Evolutionary conservation across 2,888 invertebrate genomes (phyloP), one percentile per base, ranked within the genome.

Genomic region (Athetis lepigone): DNA sequence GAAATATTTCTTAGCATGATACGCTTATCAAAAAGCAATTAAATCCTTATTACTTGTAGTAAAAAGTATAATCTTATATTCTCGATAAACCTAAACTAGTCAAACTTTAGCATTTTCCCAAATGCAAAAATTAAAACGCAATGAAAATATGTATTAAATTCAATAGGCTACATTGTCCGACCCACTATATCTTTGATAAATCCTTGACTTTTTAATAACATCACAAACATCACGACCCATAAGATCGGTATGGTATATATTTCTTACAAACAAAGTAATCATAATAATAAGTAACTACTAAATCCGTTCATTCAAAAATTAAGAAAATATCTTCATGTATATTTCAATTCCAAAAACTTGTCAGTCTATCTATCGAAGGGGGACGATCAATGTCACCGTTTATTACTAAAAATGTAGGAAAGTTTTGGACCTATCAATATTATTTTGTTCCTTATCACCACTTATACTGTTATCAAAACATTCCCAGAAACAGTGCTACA

Each of bases 1-100:
- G 13, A 25, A 56, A 67, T n/a, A 18, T 37, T 29, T 37, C 19
- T 18, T 45, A 29, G 13, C 33, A 2, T 19, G 37, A 33, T 67
- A 45, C 67, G 56, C 45, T 46, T 58, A 43, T 69, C 59, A 69
- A 49, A 65, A 58, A 19, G 8, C 36, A 69, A 59, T 69, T 16
- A 19, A n/a, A 16, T 3, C 19, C 13, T 49, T 5, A 40, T 51
- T 70, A 61, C 25, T 6, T 13, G n/a, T n/a, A n/a, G n/a, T n/a
- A n/a, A n/a, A n/a, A n/a, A n/a, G n/a, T n/a, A n/a, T n/a, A n/a
- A n/a, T n/a, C n/a, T n/a, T n/a, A n/a, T n/a, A n/a, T n/a, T n/a
- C n/a, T n/a, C n/a, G n/a, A n/a, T n/a, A n/a, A n/a, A n/a, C n/a
- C n/a, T n/a, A n/a, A 23, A 9, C 27, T 57, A 45, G 55, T 58